These are phyloP conservation scores for Pagrus major DNA, from an alignment of 2,113 vertebrate species.

Conservation along the genomic window DNA sequence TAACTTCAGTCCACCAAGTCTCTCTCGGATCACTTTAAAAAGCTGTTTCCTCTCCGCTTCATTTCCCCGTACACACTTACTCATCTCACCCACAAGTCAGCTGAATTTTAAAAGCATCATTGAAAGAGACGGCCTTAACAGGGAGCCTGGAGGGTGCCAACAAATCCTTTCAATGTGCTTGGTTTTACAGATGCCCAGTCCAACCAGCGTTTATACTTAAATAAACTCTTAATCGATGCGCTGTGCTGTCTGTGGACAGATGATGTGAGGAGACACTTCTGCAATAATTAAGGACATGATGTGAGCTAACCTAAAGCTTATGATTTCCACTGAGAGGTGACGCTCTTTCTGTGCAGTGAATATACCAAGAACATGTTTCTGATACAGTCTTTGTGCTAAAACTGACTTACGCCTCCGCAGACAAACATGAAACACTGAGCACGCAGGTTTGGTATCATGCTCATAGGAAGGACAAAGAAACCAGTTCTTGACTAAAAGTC, in stretches of 20 bases:
- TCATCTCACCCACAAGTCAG: conserved; percentile 35
- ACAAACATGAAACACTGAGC: not conserved
- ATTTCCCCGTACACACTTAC: conserved; percentile 7
- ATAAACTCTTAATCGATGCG: conserved; percentile 35
- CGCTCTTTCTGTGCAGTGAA: not conserved
- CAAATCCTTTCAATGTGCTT: conserved; percentile 62
- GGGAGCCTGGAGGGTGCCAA: conserved; percentile 40
- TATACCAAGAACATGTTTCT: not conserved
- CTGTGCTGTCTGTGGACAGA: not conserved
- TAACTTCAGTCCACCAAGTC: not conserved
- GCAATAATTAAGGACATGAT: not conserved
- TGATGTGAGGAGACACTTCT: conserved; percentile 7
- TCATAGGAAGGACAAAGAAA: not conserved
- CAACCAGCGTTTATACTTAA: conserved; percentile 20
- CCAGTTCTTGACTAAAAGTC: too few relatives aligned
- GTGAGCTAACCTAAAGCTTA: not conserved
- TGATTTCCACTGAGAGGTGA: not conserved
- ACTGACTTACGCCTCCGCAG: not conserved
- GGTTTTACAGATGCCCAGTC: conserved; percentile 41
- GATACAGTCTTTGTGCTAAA: not conserved
- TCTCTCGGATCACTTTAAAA: conserved; percentile 1
- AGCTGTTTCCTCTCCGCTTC: not conserved
- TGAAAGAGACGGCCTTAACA: conserved; percentile 34
- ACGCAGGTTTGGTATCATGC: not conserved
- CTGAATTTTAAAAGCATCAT: conserved; percentile 53